Evolutionary conservation across 2,888 invertebrate genomes (phyloP).

Genomic region (Germaria angustata): DNA sequence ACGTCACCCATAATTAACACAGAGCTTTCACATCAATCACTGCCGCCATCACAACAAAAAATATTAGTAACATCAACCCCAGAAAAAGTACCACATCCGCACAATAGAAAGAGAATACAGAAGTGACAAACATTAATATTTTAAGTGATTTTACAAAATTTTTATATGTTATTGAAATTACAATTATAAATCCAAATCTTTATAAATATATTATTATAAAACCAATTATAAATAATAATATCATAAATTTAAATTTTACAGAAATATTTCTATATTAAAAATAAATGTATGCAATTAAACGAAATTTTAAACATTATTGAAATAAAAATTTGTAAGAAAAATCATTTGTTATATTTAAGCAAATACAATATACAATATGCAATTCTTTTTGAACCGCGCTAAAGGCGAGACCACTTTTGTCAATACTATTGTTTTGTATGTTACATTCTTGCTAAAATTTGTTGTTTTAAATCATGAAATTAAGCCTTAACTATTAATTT

Average conservation of each 20-base stretch:
- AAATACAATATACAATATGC: too few relatives aligned
- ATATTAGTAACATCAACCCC: neutral
- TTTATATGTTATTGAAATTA: neutral
- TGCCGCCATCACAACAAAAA: neutral
- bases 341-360: neutral
- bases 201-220: neutral
- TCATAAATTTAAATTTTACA: constrained; percentile 6
- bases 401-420: too few relatives aligned
- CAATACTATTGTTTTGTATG: too few relatives aligned
- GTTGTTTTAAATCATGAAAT: too few relatives aligned
- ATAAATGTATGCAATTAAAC: neutral
- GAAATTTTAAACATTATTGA: neutral
- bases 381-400: too few relatives aligned
- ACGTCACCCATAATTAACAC: too few relatives aligned
- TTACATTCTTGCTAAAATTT: too few relatives aligned
- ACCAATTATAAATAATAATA: neutral
- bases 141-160: neutral
- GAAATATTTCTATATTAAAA: neutral
- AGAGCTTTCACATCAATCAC: neutral
- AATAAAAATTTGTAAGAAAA: constrained; percentile 1
- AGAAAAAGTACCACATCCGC: neutral
- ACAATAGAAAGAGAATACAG: neutral
- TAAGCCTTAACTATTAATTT: too few relatives aligned
- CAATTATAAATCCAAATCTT: neutral
- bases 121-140: neutral